These are phyloP conservation scores for Calyptommatus sinebrachiatus DNA, from an alignment of 2,113 vertebrate genomes.

Conservation along the genomic window DNA sequence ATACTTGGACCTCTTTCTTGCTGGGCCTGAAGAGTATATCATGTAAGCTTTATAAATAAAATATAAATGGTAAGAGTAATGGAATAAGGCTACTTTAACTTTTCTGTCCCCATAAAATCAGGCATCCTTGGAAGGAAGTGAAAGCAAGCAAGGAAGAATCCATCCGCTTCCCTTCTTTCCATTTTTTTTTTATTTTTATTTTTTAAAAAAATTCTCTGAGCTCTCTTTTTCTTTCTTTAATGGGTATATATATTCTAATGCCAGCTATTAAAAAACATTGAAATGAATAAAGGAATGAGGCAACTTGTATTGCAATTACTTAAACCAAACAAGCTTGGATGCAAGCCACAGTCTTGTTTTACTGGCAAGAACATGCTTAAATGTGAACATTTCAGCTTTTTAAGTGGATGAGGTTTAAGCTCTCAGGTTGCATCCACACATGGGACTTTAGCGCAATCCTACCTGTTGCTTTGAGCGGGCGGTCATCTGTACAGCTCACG, in stretches of 20 bases:
- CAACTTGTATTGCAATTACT: background rate
- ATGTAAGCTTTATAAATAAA: constrained; percentile 25
- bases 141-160: background rate
- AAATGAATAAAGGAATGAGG: background rate
- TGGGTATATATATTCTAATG: background rate
- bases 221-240: background rate
- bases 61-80: constrained; percentile 23
- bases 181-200: no score
- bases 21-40: constrained; percentile 14
- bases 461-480: no score
- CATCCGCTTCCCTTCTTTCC: no score
- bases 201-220: no score
- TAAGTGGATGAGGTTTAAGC: background rate
- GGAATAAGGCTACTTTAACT: constrained; percentile 6
- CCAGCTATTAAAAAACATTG: constrained; percentile 2
- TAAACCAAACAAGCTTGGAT: background rate
- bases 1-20: constrained; percentile 21
- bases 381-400: background rate
- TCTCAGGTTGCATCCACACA: no score
- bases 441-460: no score
- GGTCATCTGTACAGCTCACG: no score
- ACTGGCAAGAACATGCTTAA: background rate
- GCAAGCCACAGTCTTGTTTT: background rate
- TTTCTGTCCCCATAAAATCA: constrained; percentile 13
- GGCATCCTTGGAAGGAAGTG: background rate